phyloP scores from a whole-genome alignment of 2,797 vertebrate genomes.

The Sparus aurata region DNA sequence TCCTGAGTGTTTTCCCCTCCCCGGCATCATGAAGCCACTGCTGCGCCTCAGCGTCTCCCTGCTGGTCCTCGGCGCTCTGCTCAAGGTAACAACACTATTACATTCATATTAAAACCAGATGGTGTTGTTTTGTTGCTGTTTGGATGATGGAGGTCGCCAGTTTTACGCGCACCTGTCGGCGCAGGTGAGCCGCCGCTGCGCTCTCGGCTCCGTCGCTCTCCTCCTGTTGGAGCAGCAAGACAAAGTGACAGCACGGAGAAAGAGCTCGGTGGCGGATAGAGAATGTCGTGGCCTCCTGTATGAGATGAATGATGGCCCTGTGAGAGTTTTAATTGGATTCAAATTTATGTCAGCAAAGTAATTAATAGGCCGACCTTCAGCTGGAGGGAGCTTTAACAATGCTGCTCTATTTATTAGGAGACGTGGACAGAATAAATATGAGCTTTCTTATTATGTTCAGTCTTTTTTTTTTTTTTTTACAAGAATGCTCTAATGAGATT shows the following conservation, averaged over 20 bases:
- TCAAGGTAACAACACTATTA: constrained; percentile 61
- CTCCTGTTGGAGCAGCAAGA: background rate
- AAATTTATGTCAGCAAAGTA: constrained; percentile 33
- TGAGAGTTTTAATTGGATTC: constrained; percentile 41
- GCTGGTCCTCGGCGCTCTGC: constrained; percentile 53
- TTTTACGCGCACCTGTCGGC: too few relatives aligned
- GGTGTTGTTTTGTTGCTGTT: too few relatives aligned
- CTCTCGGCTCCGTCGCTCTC: too few relatives aligned
- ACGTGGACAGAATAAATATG: background rate
- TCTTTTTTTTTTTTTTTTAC: background rate
- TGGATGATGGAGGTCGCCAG: background rate
- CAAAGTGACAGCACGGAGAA: background rate
- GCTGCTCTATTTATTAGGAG: constrained; percentile 14
- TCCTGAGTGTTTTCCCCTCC: background rate
- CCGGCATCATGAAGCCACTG: constrained; percentile 68
- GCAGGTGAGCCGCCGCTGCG: too few relatives aligned
- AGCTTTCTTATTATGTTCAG: background rate
- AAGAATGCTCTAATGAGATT: background rate
- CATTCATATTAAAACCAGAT: background rate
- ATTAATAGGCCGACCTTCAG: constrained; percentile 34
- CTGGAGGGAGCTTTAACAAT: constrained; percentile 31
- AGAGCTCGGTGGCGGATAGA: background rate
- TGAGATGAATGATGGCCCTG: constrained; percentile 14
- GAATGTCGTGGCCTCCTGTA: background rate
- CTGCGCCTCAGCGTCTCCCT: constrained; percentile 41